Conservation (phyloP, 2,113 vertebrate species). For the Chinchilla lanigera region DNA sequence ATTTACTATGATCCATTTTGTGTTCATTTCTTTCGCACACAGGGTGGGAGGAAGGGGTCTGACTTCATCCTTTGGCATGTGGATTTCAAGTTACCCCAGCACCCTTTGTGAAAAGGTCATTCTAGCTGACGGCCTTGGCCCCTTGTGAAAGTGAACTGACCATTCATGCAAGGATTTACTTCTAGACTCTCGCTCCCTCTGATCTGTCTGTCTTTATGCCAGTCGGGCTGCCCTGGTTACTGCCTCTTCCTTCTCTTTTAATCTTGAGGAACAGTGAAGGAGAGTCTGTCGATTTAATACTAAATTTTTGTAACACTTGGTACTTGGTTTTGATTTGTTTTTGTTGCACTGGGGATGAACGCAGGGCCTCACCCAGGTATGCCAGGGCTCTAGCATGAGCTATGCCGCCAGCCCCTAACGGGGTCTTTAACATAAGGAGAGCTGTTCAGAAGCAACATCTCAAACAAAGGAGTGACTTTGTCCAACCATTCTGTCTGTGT, state of each 20-base stretch:
- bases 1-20: background rate
- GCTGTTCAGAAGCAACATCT: background rate
- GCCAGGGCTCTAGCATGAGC: background rate
- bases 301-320: background rate
- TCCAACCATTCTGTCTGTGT: background rate
- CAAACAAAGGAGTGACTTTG: background rate
- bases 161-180: background rate
- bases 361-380: no score
- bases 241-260: background rate
- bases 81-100: background rate
- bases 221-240: background rate
- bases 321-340: background rate
- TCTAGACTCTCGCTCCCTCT: background rate
- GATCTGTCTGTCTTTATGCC: background rate
- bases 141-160: background rate
- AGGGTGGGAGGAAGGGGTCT: background rate
- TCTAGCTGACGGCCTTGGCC: background rate
- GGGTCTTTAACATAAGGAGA: background rate
- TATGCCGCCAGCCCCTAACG: accelerated
- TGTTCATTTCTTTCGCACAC: background rate
- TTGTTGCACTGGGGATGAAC: background rate
- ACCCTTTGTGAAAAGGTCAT: background rate
- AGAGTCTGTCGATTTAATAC: background rate
- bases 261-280: background rate
- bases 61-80: background rate